A percentile compares a stretch with the other conserved stretches of the same genome.
Conservation (phyloP, 2,888 invertebrate genomes). For the Agriopis leucophaearia region DNA sequence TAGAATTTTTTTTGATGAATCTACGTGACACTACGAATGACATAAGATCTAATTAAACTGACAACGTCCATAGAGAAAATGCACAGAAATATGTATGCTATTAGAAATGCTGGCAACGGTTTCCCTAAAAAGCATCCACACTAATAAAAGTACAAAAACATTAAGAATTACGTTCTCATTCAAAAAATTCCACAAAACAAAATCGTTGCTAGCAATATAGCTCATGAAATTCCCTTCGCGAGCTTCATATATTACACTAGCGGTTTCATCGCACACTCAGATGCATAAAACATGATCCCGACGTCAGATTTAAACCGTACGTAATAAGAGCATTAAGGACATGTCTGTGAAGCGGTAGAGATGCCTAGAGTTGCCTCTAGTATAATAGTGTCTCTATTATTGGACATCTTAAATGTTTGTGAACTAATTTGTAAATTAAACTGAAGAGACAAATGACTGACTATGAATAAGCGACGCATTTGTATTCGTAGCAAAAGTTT, state of each 20-base stretch:
- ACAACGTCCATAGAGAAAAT: too few species aligned
- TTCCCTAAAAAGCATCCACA: not conserved
- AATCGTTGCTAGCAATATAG: conserved; percentile 66
- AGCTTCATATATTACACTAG: conserved; percentile 78
- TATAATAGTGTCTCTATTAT: conserved; percentile 50
- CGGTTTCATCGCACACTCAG: conserved; percentile 81
- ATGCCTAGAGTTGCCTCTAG: conserved; percentile 57
- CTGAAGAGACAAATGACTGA: conserved; percentile 16
- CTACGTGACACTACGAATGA: too few species aligned
- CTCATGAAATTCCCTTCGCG: conserved; percentile 77
- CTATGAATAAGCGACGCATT: not conserved
- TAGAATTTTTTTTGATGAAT: too few species aligned
- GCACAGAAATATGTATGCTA: too few species aligned
- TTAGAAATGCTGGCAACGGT: too few species aligned
- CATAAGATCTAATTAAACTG: too few species aligned
- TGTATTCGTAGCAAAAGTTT: not conserved
- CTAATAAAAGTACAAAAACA: conserved; percentile 38
- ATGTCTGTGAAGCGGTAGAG: conserved; percentile 62
- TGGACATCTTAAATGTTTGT: conserved; percentile 39
- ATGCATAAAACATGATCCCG: conserved; percentile 85
- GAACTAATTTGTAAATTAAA: conserved; percentile 32
- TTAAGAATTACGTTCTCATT: conserved; percentile 44
- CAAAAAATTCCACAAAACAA: conserved; percentile 65
- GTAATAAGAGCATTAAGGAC: conserved; percentile 83
- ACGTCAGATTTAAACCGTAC: conserved; percentile 84